A percentile compares a stretch with the other conserved stretches of the same genome.
Evolutionary conservation across 53 echinoderm and acorn worm genomes (phyloP).

Genomic region (Echinometra lucunter): DNA sequence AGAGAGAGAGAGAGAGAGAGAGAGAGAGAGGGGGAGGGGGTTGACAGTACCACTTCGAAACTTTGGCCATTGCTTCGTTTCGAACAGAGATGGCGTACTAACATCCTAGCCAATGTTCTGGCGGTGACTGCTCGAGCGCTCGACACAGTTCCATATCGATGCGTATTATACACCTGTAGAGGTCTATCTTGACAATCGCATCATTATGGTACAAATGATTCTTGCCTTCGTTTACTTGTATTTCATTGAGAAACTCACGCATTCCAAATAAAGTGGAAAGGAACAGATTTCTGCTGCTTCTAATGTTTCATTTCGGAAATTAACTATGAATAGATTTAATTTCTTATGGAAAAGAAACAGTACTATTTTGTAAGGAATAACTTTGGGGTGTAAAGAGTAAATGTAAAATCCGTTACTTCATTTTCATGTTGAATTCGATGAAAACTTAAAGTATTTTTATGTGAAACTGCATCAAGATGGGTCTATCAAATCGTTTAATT

Average conservation of each 20-base stretch:
- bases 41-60: neutral
- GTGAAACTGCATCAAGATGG: no score
- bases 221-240: neutral
- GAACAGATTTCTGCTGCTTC: no score
- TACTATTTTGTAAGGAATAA: no score
- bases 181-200: neutral
- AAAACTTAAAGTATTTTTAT: no score
- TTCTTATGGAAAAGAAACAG: no score
- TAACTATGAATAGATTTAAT: no score
- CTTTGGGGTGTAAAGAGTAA: no score
- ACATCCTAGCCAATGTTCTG: neutral
- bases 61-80: neutral
- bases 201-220: neutral
- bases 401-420: no score
- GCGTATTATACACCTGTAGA: neutral
- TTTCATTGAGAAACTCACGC: neutral
- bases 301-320: no score
- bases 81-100: slow-evolving; percentile 42
- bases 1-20: neutral
- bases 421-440: no score
- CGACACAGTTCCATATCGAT: neutral
- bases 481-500: no score
- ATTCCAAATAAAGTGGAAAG: no score
- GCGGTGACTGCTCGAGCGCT: neutral
- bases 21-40: neutral